Conservation (phyloP, 2,113 vertebrate species). For the Tauraco erythrolophus region DNA sequence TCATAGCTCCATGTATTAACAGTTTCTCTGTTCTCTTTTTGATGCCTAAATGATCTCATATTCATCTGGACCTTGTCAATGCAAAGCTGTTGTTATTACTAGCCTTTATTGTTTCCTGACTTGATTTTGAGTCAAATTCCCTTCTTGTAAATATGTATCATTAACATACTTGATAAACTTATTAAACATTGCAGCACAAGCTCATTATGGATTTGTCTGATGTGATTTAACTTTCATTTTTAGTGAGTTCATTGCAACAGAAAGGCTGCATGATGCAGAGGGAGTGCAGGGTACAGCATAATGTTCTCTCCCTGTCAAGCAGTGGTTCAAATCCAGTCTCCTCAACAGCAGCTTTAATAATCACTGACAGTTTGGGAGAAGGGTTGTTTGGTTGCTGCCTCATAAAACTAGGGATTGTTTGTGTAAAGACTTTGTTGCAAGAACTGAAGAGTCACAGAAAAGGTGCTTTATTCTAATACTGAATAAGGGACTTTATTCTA, state of each 20-base stretch:
- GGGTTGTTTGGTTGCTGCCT: not conserved
- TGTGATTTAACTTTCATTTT: conserved; percentile 57
- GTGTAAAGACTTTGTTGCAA: not conserved
- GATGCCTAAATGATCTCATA: conserved; percentile 33
- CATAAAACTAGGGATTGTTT: not conserved
- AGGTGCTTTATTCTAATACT: not conserved
- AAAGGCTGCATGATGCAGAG: not conserved
- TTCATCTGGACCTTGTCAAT: conserved; percentile 59
- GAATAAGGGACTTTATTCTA: not conserved
- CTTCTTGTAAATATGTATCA: conserved; percentile 48
- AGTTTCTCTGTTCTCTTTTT: conserved; percentile 20
- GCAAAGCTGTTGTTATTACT: conserved; percentile 42
- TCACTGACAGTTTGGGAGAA: conserved; percentile 1
- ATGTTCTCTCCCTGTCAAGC: not conserved
- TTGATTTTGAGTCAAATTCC: conserved; percentile 35
- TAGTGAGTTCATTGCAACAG: not conserved
- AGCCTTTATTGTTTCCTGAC: conserved; percentile 43
- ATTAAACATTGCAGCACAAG: conserved; percentile 49
- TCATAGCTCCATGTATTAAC: not conserved
- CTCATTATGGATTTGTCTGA: conserved; percentile 64
- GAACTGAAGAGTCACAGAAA: conserved; percentile 7
- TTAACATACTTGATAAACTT: conserved; percentile 67
- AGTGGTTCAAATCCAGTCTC: not conserved
- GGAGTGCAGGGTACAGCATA: not conserved
- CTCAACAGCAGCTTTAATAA: conserved; percentile 18